These are phyloP conservation scores for Dendropsophus ebraccatus DNA, from an alignment of 2,113 vertebrate genomes.

Conservation along the genomic window DNA sequence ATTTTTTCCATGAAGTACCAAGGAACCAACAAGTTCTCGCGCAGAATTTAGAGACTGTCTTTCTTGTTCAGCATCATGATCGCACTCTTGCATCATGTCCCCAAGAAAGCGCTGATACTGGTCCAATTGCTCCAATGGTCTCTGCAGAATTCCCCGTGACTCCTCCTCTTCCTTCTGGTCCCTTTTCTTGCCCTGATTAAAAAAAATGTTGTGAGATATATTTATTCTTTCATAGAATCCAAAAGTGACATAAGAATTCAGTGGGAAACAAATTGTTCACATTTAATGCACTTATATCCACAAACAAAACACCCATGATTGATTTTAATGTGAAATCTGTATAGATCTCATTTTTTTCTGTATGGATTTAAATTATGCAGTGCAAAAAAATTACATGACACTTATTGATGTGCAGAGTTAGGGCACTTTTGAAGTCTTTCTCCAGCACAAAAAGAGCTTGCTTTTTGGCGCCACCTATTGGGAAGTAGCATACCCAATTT, in stretches of 20 bases:
- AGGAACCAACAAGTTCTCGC: conserved; percentile 79
- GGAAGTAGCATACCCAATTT: no score
- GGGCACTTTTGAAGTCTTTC: no score
- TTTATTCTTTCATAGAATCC: neutral
- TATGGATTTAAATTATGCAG: no score
- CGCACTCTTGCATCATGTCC: conserved; percentile 82
- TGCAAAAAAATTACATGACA: no score
- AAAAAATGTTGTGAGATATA: neutral
- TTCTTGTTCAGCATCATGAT: conserved; percentile 71
- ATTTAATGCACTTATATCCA: no score
- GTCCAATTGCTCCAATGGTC: conserved; percentile 80
- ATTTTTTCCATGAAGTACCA: conserved; percentile 84
- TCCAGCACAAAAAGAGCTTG: no score
- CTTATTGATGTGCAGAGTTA: no score
- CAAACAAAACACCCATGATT: no score
- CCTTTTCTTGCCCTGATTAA: neutral
- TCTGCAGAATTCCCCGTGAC: conserved; percentile 74
- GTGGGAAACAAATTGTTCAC: neutral
- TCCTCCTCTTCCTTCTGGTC: conserved; percentile 51
- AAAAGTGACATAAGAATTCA: neutral
- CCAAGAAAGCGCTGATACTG: conserved; percentile 81
- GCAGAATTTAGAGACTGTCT: conserved; percentile 75
- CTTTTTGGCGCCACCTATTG: no score
- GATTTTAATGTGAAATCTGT: no score
- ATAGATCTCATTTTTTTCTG: no score